Evolutionary conservation across 2,888 invertebrate genomes (phyloP).

Genomic region (Stenodera caucasica): DNA sequence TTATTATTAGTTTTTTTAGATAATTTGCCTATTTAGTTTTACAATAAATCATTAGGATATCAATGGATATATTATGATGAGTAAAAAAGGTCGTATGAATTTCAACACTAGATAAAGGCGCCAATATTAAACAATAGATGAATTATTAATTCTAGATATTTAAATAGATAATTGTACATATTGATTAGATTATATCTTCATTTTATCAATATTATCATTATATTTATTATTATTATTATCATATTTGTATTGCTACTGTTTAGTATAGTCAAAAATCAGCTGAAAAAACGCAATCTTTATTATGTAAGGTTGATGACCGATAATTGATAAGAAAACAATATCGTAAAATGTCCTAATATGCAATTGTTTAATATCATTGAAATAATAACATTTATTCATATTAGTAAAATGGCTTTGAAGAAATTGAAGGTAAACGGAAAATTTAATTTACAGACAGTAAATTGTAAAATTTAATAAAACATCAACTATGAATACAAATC

Average conservation of each 20-base stretch:
- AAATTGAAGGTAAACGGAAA: background rate
- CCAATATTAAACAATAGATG: slow-evolving; percentile 1
- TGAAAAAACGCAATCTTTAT: slow-evolving; percentile 18
- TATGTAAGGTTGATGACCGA: slow-evolving; percentile 30
- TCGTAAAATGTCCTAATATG: slow-evolving; percentile 8
- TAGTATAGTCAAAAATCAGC: background rate
- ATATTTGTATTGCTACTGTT: background rate
- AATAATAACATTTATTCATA: background rate
- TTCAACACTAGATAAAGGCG: slow-evolving; percentile 6
- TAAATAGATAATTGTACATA: background rate
- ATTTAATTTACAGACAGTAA: background rate
- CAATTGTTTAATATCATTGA: slow-evolving; percentile 6
- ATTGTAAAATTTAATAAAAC: background rate
- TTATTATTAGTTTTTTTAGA: no score
- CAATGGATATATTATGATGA: no score
- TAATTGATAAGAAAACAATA: slow-evolving; percentile 23
- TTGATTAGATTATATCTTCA: background rate
- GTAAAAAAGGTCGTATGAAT: slow-evolving; percentile 5
- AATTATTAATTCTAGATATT: background rate
- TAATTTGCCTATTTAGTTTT: background rate
- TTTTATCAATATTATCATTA: background rate
- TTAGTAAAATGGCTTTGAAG: background rate
- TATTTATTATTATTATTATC: background rate
- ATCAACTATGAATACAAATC: background rate
- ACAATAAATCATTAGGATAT: background rate